phyloP scores from a whole-genome alignment of 2,797 vertebrate species.

The Neopelma chrysocephalum region DNA sequence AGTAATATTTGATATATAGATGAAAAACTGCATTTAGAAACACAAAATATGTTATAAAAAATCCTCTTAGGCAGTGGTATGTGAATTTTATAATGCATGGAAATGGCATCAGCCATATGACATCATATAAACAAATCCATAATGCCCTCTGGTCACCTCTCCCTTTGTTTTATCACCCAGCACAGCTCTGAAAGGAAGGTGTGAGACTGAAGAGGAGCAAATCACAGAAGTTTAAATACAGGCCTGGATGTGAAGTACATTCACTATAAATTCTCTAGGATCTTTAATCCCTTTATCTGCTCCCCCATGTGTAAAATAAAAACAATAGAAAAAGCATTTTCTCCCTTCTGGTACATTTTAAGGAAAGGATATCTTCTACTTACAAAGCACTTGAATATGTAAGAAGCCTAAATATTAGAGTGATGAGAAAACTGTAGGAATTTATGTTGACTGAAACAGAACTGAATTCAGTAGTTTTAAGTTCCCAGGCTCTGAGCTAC shows the following conservation, averaged over 20 bases:
- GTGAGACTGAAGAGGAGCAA: not conserved
- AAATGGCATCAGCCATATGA: not conserved
- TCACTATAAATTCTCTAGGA: not conserved
- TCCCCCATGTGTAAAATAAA: not conserved
- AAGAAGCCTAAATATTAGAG: not conserved
- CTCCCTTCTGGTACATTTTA: not conserved
- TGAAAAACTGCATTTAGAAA: not conserved
- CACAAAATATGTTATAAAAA: not conserved
- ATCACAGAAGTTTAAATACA: not conserved
- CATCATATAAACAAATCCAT: not conserved
- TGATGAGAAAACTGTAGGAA: not conserved
- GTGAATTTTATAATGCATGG: not conserved
- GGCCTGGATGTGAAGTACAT: not conserved
- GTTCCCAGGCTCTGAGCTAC: too few relatives aligned
- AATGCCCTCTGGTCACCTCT: not conserved
- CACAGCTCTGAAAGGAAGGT: not conserved
- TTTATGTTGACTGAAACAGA: not conserved
- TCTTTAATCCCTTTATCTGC: not conserved
- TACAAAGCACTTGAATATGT: not conserved
- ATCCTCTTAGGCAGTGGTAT: not conserved
- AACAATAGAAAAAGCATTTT: not conserved
- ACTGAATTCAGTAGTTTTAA: rapidly evolving
- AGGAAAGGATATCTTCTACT: not conserved
- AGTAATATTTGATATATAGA: not conserved
- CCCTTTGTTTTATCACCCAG: not conserved